These are phyloP conservation scores for Drosophila lacertosa DNA, from an alignment of 1,140 invertebrate species.

Conservation along the genomic window DNA sequence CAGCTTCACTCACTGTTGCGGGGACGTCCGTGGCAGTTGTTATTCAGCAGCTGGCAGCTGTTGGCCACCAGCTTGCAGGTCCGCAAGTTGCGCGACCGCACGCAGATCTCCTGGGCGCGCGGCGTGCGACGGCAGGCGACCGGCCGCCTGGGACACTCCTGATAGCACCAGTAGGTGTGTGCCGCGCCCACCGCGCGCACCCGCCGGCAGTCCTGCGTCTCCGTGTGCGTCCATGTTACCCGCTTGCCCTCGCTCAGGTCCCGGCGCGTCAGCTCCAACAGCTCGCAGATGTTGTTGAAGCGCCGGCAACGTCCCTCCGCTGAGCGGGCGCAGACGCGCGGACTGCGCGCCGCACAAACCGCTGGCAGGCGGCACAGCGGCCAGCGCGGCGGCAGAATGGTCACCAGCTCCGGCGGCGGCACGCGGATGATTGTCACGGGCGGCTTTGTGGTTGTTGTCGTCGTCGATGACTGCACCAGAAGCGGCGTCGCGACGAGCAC, in stretches of 20 bases:
- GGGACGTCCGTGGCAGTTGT: constrained; percentile 53
- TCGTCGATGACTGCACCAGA: not conserved
- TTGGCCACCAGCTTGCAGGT: constrained; percentile 59
- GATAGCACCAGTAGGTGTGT: constrained; percentile 37
- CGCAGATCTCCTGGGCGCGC: constrained; percentile 47
- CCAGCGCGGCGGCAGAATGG: not conserved
- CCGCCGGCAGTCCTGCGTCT: constrained; percentile 40
- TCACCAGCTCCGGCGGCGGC: not conserved
- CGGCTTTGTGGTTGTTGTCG: not conserved
- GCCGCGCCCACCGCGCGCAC: constrained; percentile 37
- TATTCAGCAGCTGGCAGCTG: constrained; percentile 59
- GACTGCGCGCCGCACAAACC: constrained; percentile 47
- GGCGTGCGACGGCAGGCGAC: constrained; percentile 34
- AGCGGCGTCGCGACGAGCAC: not conserved
- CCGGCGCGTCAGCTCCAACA: constrained; percentile 25
- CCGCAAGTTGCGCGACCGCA: constrained; percentile 35
- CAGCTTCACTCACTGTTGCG: constrained; percentile 54
- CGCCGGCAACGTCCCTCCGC: constrained; percentile 51
- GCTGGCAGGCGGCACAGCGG: constrained; percentile 39
- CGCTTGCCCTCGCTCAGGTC: not conserved
- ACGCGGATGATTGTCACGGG: too few relatives aligned
- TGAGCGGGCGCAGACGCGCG: constrained; percentile 49
- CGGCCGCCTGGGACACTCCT: constrained; percentile 37
- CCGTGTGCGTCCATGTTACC: constrained; percentile 33
- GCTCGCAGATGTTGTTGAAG: constrained; percentile 58